Conservation (phyloP, 2,113 vertebrate genomes). For the Rissa tridactyla region DNA sequence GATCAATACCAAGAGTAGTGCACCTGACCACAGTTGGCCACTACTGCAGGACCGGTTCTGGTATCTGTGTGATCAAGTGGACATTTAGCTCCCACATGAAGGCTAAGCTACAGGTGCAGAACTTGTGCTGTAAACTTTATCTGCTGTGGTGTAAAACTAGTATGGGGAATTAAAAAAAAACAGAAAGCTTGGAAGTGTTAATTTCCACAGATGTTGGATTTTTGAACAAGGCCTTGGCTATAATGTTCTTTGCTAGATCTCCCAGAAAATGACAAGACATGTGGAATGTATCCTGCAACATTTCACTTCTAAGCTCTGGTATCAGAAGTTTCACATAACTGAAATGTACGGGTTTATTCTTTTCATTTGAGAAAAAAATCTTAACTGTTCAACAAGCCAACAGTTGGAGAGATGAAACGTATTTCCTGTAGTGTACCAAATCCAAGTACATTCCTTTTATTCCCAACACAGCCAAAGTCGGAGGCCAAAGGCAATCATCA, state of each 20-base stretch:
- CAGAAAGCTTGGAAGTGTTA: not conserved
- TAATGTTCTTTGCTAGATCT: not conserved
- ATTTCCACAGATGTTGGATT: not conserved
- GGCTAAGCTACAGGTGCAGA: not conserved
- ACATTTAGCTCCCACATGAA: not conserved
- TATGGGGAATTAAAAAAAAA: not conserved
- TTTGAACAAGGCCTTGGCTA: not conserved
- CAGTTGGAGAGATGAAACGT: not conserved
- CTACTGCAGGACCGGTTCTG: not conserved
- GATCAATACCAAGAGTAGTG: not conserved
- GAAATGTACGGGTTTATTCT: not conserved
- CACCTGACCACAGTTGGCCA: not conserved
- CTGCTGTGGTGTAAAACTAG: not conserved
- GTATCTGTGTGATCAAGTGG: not conserved
- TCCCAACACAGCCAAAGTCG: not conserved
- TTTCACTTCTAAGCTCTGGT: not conserved
- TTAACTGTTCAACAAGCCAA: not conserved
- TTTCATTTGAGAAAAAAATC: not conserved
- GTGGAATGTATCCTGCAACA: not conserved
- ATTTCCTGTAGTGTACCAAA: not conserved
- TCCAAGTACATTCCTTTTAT: conserved; percentile 8
- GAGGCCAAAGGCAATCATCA: not conserved
- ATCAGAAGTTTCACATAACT: not conserved
- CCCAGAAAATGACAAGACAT: not conserved
- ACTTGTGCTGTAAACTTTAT: not conserved